Percentiles rank a stretch among this genome's conserved stretches.
phyloP scores from a whole-genome alignment of 2,113 vertebrate species.

The Dicerorhinus sumatrensis region DNA sequence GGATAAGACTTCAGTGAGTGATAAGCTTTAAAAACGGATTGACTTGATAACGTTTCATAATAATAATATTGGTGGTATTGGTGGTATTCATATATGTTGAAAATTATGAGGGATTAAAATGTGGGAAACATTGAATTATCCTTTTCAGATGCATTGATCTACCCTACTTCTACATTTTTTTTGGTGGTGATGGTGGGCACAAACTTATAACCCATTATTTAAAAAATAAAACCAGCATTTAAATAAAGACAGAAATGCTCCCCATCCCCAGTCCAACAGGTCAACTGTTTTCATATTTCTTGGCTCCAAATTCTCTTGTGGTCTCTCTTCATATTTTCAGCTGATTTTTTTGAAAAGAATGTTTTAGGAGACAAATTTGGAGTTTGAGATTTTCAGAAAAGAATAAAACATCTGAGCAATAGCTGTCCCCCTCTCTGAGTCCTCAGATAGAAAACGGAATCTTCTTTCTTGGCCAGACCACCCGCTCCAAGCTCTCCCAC shows the following conservation, averaged over 20 bases:
- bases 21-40: background rate
- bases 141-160: rapidly evolving
- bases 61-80: rapidly evolving
- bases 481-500: background rate
- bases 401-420: background rate
- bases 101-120: rapidly evolving
- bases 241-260: background rate
- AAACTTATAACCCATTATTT: rapidly evolving
- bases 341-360: background rate
- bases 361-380: background rate
- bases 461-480: background rate
- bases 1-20: background rate
- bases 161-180: too few species aligned
- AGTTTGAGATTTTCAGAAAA: background rate
- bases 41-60: background rate
- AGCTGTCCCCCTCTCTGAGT: background rate
- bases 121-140: rapidly evolving
- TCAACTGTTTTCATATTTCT: background rate
- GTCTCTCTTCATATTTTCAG: background rate
- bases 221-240: background rate
- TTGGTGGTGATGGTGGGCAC: background rate
- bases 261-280: background rate
- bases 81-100: background rate
- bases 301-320: background rate
- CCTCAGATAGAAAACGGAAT: background rate